Evolutionary conservation across 1,140 invertebrate genomes (phyloP).

Genomic region (Mamestra configurata): DNA sequence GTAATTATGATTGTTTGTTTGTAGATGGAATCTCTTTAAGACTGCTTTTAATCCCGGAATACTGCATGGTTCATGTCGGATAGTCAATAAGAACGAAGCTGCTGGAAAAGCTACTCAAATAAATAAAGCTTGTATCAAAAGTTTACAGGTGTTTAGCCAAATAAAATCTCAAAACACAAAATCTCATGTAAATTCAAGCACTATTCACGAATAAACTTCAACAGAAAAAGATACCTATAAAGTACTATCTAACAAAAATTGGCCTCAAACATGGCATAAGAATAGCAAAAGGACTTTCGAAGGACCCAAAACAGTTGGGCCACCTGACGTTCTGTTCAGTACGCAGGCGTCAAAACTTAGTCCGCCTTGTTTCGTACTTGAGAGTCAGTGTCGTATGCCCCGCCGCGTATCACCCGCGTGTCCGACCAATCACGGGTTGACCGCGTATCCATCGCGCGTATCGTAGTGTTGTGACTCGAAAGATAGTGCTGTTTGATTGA

Average conservation of each 20-base stretch:
- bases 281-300: constrained; percentile 42
- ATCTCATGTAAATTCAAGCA: neutral
- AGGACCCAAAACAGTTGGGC: constrained; percentile 49
- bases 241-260: constrained; percentile 10
- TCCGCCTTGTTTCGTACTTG: constrained; percentile 24
- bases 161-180: constrained; percentile 1
- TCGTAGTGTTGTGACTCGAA: constrained; percentile 31
- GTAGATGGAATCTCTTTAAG: no score
- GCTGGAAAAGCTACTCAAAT: no score
- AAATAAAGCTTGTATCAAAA: no score
- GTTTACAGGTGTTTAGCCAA: neutral
- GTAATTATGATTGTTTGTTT: no score
- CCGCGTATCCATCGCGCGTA: constrained; percentile 36
- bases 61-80: no score
- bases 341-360: constrained; percentile 51
- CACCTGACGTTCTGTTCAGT: constrained; percentile 35
- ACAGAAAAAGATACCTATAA: neutral
- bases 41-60: no score
- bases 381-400: constrained; percentile 39
- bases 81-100: no score
- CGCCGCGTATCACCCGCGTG: constrained; percentile 36
- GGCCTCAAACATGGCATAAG: constrained; percentile 8
- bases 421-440: neutral
- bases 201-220: neutral
- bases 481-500: constrained; percentile 33